Evolutionary conservation across 2,888 invertebrate species (phyloP), one percentile per base, ranked within the genome.

Genomic region (Hemistola chrysoprasaria): DNA sequence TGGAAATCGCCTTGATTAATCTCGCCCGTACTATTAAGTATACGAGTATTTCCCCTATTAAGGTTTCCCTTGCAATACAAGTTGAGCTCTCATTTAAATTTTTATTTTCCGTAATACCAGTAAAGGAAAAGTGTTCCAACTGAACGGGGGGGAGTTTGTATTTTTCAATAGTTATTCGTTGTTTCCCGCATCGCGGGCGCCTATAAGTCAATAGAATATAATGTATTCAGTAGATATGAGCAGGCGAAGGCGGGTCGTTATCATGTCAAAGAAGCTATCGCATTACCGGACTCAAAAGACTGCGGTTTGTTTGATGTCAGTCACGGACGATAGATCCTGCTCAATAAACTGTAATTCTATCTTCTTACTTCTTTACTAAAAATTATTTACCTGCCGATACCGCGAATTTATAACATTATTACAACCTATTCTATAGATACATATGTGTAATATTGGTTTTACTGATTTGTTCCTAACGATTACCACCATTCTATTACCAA

Each of bases 251-350:
- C 71, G 63, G 67, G 62, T 85, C 82, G 85, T 86, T 86, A 85
- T 78, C 86, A 86, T 85, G 76, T 87, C 86, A 86, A 86, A 86
- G 86, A 82, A 84, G 80, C 84, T 84, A 85, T 86, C 83, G 74
- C 63, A 71, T 85, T 82, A 80, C 82, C 61, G 66, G 71, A 75
- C 76, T 83, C 84, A 84, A 84, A 72, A 85, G 83, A 71, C 71
- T 64, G 71, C 68, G 76, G 78, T 74, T 75, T 82, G 78, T 84
- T 84, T 83, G 82, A 86, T 78, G 72, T 77, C 64, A 43, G 43
- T 43, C 69, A 59, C 61, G 62, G 59, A 62, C 64, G 59, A 65
- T 63, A 66, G 60, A 64, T 67, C 54, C 57, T 59, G 53, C 59
- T 65, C 66, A 62, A 68, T 64, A 67, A 62, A 57, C 56, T 54